A percentile compares a stretch with the other conserved stretches of the same genome.
phyloP scores from a whole-genome alignment of 2,888 invertebrate genomes.

The Caradrina clavipalpis region DNA sequence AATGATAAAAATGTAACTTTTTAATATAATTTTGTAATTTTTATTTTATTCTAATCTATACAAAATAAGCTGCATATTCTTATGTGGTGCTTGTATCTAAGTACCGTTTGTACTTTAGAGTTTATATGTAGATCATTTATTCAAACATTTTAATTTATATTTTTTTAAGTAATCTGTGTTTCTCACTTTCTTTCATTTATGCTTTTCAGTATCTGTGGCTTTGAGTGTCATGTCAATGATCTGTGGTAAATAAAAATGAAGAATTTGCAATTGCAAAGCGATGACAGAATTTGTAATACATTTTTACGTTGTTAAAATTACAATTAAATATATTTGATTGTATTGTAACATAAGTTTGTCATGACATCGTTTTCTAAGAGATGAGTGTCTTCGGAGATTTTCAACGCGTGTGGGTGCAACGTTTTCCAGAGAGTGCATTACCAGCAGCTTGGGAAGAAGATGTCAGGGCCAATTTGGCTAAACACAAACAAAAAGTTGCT shows the following conservation, averaged over 20 bases:
- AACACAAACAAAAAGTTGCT: conserved; percentile 96
- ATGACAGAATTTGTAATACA: conserved; percentile 81
- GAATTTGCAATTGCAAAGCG: conserved; percentile 68
- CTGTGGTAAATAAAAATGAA: conserved; percentile 65
- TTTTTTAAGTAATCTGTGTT: no score
- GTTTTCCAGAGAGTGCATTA: conserved; percentile 97
- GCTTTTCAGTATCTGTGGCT: not conserved
- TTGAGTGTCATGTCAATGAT: not conserved
- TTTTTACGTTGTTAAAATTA: conserved; percentile 73
- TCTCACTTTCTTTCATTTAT: no score
- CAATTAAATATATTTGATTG: conserved; percentile 67
- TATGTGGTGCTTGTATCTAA: no score
- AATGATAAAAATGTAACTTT: no score
- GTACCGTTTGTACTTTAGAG: no score
- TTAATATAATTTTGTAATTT: no score
- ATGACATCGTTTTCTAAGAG: conserved; percentile 90
- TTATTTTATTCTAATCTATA: no score
- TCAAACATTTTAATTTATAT: no score
- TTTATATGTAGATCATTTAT: no score
- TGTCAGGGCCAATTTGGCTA: conserved; percentile 96
- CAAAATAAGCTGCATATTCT: no score
- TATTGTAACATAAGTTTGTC: conserved; percentile 87
- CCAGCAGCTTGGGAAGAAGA: conserved; percentile 98
- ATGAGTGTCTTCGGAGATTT: conserved; percentile 98
- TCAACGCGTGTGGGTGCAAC: conserved; percentile 97